Conservation (phyloP, 2,113 vertebrate genomes). For the Apaloderma vittatum region DNA sequence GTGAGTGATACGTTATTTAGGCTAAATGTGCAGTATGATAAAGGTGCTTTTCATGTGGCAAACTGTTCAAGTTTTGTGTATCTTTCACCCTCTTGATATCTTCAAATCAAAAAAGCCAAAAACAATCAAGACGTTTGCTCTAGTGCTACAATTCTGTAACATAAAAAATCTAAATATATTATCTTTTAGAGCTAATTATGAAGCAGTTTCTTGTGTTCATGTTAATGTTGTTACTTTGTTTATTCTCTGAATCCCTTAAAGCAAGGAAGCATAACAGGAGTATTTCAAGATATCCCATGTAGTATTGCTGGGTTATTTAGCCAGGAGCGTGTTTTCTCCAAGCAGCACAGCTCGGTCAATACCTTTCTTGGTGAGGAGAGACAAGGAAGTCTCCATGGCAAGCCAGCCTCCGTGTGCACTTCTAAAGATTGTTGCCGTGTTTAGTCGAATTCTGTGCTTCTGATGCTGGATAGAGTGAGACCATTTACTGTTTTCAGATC, state of each 20-base stretch:
- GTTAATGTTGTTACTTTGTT: conserved; percentile 10
- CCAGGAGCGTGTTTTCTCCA: not conserved
- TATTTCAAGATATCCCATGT: not conserved
- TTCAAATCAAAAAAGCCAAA: not conserved
- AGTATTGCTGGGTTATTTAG: not conserved
- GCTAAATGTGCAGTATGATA: not conserved
- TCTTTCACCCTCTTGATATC: not conserved
- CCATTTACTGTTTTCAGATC: rapidly evolving
- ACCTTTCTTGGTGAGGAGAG: not conserved
- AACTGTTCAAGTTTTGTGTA: not conserved
- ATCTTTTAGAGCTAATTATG: not conserved
- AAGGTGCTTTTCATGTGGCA: not conserved
- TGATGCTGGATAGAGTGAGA: not conserved
- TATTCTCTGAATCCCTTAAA: conserved; percentile 13
- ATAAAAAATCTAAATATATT: not conserved
- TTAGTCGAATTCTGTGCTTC: not conserved
- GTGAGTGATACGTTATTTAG: not conserved
- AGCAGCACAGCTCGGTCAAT: not conserved
- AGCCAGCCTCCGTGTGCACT: not conserved
- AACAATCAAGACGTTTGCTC: not conserved
- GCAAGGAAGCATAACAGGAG: not conserved
- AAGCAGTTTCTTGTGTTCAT: not conserved
- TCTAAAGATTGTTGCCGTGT: not conserved
- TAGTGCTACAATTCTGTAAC: not conserved
- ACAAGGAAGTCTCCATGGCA: not conserved